Base-by-base conservation (phyloP, 2,797 vertebrate species). In the Micropoecilia bifurca region DNA sequence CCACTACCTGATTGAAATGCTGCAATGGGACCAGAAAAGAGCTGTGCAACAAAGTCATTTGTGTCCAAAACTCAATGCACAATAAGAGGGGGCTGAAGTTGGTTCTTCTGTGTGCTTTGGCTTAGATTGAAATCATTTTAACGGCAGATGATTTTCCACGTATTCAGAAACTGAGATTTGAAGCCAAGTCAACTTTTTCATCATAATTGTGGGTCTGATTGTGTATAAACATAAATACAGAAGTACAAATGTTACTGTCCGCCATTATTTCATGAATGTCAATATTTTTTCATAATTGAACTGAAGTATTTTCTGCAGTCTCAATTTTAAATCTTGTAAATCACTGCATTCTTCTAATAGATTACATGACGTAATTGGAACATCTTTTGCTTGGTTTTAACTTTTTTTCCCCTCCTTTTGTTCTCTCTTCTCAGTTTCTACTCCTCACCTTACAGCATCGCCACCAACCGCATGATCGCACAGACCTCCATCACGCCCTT, bases 381-480 rank as follows among this genome's bases (percentile, higher is more conserved):
- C 0, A 71, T 25, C 25, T 45, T 45, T 71, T 28, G 2, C 68
- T 16, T 14, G 22, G 5, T 45, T 41, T 41, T 25, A 13, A n/a
- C n/a, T 33, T 61, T 61, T 33, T 50, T 36, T 20, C 0, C 18
- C 2, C 4, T 50, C 13, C 18, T 14, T 57, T 74, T 28, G 36
- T n/a, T 9, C 45, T 74, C 71, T 74, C 85, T 95, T 88, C 81
- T 83, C 96, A 98, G 97, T 96, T 98, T 98, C 96, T 99, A 98
- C 96, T 98, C 98, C 89, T 97, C 98, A 95, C 97, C 97, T 93
- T 99, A 99, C 96, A 98, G 97, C 95, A 98, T 99, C 94, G 97
- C 97, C 95, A 97, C 98, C 96, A 99, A 98, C 95, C 97, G 98
- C 95, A 99, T 99, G 98, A 99, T 99, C 93, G 97, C 98, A 95